These are phyloP conservation scores for Galerucella pusilla DNA, from an alignment of 2,888 invertebrate genomes.

Conservation along the genomic window DNA sequence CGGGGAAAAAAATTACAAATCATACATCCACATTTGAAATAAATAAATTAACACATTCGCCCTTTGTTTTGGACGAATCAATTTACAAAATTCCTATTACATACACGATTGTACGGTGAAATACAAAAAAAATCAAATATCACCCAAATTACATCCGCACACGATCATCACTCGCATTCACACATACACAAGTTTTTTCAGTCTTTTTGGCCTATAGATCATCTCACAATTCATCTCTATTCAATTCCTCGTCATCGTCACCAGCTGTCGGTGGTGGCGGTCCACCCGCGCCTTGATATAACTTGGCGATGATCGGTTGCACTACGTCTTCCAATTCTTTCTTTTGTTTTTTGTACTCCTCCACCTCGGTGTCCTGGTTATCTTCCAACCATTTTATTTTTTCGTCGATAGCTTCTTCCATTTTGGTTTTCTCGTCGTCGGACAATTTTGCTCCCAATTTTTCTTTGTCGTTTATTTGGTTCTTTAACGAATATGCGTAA, in stretches of 20 bases:
- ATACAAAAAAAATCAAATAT: conserved; percentile 24
- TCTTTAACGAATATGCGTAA: conserved; percentile 97
- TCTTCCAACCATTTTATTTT: conserved; percentile 98
- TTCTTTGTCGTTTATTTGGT: conserved; percentile 90
- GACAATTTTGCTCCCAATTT: conserved; percentile 81
- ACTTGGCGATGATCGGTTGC: conserved; percentile 96
- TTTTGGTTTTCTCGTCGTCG: conserved; percentile 91
- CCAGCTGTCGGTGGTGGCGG: conserved; percentile 77
- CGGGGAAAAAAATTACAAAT: conserved; percentile 44
- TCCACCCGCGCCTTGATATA: conserved; percentile 90
- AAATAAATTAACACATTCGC: conserved; percentile 54
- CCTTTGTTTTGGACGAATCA: conserved; percentile 35
- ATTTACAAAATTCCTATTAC: conserved; percentile 31
- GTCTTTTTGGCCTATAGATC: conserved; percentile 39
- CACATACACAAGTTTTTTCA: conserved; percentile 36
- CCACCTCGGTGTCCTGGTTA: conserved; percentile 91
- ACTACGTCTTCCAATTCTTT: conserved; percentile 95
- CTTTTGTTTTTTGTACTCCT: conserved; percentile 90
- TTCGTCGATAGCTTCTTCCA: conserved; percentile 96
- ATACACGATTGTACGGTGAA: conserved; percentile 8
- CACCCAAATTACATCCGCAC: conserved; percentile 15
- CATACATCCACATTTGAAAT: conserved; percentile 58
- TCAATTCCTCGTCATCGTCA: conserved; percentile 77
- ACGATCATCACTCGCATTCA: conserved; percentile 16
- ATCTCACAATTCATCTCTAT: conserved; percentile 83